Evolutionary conservation across 2,797 vertebrate genomes (phyloP), one percentile per base, ranked within the genome.

Genomic region (Delichon dasypus): DNA sequence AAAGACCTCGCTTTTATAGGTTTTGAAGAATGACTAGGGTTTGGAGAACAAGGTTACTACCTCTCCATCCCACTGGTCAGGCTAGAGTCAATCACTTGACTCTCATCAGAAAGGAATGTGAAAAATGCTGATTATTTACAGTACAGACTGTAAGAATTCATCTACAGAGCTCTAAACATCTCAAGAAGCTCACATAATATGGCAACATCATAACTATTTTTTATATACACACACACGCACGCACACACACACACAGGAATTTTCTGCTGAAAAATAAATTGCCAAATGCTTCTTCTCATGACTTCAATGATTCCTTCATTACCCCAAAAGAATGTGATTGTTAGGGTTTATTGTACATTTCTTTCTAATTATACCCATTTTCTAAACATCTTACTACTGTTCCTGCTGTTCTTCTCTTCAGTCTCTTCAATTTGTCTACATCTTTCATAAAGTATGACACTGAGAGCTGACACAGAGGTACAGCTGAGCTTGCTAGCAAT

Each of bases 391-490:
- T 89, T 71, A 50, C 36, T 85, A 53, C n/a, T 72, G 32, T 85
- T 88, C 72, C 58, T 88, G 50, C 54, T 93, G 73, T 70, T 95
- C 73, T 85, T 88, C 74, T 90, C 53, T 91, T 92, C 89, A 93
- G 71, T 51, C 42, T 93, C 47, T 80, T 92, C 78, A 74, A 58
- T 92, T 88, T 92, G 68, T 45, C 87, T 94, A 38, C 72, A 65
- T 83, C 72, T 89, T 74, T 72, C 29, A 7, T 82, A 29, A 90
- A 73, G 90, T 16, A 89, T 71, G 81, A 89, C 87, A 91, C 78
- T 70, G 80, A 76, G 68, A 85, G 72, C 70, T 96, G 91, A 94
- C 87, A 84, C 61, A 92, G 76, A 88, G 88, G 70, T 67, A 89
- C 51, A 0, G 16, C 87, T 89, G 85, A 60, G 86, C 65, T 83